A percentile compares a stretch with the other conserved stretches of the same genome.
phyloP scores from a whole-genome alignment of 2,113 vertebrate genomes.

The Solenodon paradoxus region DNA sequence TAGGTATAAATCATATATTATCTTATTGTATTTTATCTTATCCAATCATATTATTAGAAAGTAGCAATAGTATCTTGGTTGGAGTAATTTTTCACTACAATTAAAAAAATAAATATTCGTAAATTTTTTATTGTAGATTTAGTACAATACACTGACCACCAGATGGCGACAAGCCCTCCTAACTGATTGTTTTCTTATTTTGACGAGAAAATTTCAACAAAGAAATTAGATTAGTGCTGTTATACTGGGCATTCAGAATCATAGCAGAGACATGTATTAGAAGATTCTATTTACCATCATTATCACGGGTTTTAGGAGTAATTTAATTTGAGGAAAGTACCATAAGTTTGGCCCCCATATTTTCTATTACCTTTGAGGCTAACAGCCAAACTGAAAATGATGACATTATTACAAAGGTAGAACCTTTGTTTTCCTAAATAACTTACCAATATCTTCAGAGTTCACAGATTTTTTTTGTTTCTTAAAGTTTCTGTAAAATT shows the following conservation, averaged over 20 bases:
- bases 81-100: not conserved
- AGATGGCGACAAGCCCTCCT: conserved; percentile 80
- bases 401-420: not conserved
- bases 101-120: not conserved
- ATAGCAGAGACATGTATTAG: conserved; percentile 61
- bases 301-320: conserved; percentile 60
- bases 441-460: not conserved
- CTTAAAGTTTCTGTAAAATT: not conserved
- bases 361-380: not conserved
- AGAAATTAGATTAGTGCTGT: conserved; percentile 49
- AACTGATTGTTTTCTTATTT: conserved; percentile 25
- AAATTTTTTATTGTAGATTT: not conserved
- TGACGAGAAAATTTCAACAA: conserved; percentile 55
- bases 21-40: too few species aligned
- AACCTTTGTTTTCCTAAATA: not conserved
- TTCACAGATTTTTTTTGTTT: not conserved
- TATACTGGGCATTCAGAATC: conserved; percentile 64
- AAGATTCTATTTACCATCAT: conserved; percentile 57
- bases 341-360: conserved; percentile 50
- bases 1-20: not conserved
- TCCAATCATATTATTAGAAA: conserved; percentile 15
- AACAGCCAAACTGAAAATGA: conserved; percentile 3
- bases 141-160: conserved; percentile 58
- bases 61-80: not conserved
- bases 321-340: conserved; percentile 58